Conservation (phyloP, 2,113 vertebrate genomes). For the Acinonyx jubatus region DNA sequence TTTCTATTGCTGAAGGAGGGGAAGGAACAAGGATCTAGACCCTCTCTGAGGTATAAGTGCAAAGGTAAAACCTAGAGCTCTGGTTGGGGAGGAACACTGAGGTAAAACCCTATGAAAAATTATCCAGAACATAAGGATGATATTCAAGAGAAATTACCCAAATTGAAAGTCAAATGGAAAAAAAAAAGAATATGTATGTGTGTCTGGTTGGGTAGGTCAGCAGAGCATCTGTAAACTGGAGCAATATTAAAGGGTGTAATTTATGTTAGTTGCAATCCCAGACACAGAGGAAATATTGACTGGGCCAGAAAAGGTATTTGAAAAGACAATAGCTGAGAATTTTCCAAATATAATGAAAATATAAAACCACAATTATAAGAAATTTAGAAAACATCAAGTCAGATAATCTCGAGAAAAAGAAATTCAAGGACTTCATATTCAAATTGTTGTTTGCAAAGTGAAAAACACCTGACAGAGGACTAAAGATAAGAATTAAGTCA, state of each 20-base stretch:
- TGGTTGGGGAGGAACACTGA: not conserved
- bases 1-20: not conserved
- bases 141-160: not conserved
- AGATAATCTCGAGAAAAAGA: not conserved
- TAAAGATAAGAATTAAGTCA: not conserved
- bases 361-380: not conserved
- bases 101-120: not conserved
- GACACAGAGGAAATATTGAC: not conserved
- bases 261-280: not conserved
- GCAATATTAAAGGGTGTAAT: accelerated
- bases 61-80: not conserved
- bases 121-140: not conserved
- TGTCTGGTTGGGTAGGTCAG: not conserved
- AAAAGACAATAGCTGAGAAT: not conserved
- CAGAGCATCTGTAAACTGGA: accelerated
- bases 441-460: not conserved
- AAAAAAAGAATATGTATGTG: not conserved
- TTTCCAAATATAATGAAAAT: not conserved
- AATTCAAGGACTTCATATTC: not conserved
- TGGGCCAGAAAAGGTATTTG: not conserved
- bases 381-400: not conserved
- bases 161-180: not conserved
- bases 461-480: not conserved
- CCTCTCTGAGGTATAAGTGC: not conserved
- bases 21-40: no score